Conservation (phyloP, 1,140 invertebrate genomes). For the Holotrichia oblita region DNA sequence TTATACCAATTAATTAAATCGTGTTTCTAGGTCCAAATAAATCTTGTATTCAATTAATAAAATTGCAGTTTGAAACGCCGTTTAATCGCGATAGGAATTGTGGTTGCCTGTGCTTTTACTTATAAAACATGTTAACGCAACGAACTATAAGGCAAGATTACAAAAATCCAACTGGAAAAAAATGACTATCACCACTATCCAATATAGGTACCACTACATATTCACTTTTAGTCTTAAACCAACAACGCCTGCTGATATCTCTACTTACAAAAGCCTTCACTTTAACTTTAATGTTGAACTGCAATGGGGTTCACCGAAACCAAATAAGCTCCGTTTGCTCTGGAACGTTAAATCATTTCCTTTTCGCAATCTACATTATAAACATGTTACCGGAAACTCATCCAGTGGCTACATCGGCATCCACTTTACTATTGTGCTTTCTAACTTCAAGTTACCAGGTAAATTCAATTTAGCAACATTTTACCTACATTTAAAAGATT, state of each 20-base stretch:
- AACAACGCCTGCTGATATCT: background rate
- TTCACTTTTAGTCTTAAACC: no score
- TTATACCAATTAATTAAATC: no score
- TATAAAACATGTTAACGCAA: no score
- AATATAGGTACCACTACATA: background rate
- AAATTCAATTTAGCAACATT: no score
- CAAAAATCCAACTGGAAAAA: background rate
- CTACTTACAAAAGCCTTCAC: background rate
- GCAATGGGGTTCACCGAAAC: background rate
- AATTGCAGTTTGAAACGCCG: no score
- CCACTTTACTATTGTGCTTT: slow-evolving; percentile 53
- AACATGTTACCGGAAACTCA: background rate
- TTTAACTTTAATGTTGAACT: background rate
- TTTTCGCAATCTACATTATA: background rate
- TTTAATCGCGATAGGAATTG: no score
- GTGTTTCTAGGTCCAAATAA: no score
- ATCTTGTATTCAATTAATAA: no score
- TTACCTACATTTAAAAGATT: no score
- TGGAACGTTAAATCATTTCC: background rate
- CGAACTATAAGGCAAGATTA: background rate
- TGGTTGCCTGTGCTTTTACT: no score
- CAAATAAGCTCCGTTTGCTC: background rate
- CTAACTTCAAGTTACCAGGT: slow-evolving; percentile 56
- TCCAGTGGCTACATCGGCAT: background rate
- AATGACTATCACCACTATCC: background rate